Evolutionary conservation across 2,888 invertebrate species (phyloP).

Genomic region (Hylaea fasciaria): DNA sequence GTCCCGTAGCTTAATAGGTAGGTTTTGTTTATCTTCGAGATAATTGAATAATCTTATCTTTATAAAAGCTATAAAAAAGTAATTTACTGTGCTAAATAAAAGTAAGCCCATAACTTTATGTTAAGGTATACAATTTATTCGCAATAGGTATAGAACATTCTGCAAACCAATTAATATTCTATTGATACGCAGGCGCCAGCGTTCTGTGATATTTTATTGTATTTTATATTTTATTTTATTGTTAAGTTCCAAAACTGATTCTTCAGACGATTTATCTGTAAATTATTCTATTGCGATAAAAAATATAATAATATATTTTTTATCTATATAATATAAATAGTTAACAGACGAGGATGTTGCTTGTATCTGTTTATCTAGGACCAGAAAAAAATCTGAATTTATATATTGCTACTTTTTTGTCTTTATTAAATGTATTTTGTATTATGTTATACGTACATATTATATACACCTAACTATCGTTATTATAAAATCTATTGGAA

Average conservation of each 20-base stretch:
- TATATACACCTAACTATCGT: no score
- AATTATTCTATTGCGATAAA: slow-evolving; percentile 50
- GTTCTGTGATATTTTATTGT: slow-evolving; percentile 48
- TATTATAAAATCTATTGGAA: no score
- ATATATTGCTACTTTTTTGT: no score
- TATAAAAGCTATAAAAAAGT: not conserved
- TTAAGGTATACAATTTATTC: not conserved
- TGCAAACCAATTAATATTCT: slow-evolving; percentile 44
- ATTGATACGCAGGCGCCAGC: slow-evolving; percentile 65
- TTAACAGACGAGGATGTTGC: slow-evolving; percentile 3
- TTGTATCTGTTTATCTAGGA: slow-evolving; percentile 3
- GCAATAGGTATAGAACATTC: slow-evolving; percentile 29
- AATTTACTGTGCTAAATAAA: not conserved
- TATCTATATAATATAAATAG: slow-evolving; percentile 13
- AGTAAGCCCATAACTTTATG: not conserved
- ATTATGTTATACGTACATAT: not conserved
- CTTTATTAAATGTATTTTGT: not conserved
- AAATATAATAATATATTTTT: slow-evolving; percentile 44
- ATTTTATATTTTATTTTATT: no score
- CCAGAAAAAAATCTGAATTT: not conserved
- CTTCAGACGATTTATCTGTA: slow-evolving; percentile 58
- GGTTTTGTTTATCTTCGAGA: no score
- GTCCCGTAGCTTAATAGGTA: no score
- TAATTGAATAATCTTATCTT: no score
- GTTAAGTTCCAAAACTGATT: slow-evolving; percentile 48